Conservation (phyloP, 2,113 vertebrate genomes). For the Chloroceryle aenea region DNA sequence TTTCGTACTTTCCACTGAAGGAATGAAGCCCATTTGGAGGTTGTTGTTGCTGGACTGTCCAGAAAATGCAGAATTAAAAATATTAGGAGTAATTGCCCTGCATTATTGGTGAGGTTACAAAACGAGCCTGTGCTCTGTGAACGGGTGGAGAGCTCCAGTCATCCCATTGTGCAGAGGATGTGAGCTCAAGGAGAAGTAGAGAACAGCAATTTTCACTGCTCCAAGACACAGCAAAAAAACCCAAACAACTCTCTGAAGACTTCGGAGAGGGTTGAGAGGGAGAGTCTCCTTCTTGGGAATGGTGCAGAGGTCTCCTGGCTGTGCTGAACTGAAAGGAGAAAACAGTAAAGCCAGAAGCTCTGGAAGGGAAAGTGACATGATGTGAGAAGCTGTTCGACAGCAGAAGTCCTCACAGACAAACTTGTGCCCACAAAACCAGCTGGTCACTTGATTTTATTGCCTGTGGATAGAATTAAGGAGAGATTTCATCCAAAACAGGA, state of each 20-base stretch:
- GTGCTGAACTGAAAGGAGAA: neutral
- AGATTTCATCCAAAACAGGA: too few species aligned
- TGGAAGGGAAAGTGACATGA: neutral
- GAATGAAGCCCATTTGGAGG: neutral
- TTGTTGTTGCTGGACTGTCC: neutral
- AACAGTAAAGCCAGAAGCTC: neutral
- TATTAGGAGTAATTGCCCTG: neutral
- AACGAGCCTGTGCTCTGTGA: too few species aligned
- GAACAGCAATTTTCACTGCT: too few species aligned
- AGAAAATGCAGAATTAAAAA: neutral
- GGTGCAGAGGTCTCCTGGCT: too few species aligned
- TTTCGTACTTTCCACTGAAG: neutral
- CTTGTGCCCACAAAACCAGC: neutral
- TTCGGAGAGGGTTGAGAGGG: neutral
- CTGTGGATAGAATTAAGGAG: neutral
- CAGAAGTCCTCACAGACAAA: neutral
- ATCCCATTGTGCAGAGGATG: too few species aligned
- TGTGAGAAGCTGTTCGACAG: too few species aligned
- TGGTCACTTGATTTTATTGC: fast-evolving
- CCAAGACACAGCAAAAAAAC: too few species aligned
- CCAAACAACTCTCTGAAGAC: too few species aligned
- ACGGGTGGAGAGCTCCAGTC: too few species aligned
- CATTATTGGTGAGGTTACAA: too few species aligned
- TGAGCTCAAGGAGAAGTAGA: too few species aligned
- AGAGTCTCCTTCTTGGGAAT: fast-evolving